Conservation (phyloP, 2,797 vertebrate genomes). For the Urophycis tenuis region DNA sequence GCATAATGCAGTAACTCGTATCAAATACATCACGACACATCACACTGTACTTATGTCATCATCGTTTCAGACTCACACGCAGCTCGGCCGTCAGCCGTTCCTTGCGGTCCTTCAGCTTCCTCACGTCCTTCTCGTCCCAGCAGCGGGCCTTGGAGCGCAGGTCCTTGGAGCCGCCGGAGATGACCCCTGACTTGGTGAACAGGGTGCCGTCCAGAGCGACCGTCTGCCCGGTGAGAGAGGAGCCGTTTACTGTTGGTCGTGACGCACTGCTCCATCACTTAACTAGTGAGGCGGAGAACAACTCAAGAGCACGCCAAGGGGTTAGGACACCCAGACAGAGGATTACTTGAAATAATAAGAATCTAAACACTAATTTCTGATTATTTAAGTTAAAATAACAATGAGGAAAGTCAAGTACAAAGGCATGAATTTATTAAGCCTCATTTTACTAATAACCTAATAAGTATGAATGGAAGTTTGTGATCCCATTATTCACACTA, state of each 20-base stretch:
- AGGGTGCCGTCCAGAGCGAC: conserved; percentile 90
- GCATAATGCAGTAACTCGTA: neutral
- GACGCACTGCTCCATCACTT: neutral
- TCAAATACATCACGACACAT: neutral
- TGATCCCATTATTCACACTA: no score
- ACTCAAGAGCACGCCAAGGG: neutral
- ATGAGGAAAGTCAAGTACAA: no score
- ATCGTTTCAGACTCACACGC: conserved; percentile 64
- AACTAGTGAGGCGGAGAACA: neutral
- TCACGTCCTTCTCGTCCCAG: conserved; percentile 90
- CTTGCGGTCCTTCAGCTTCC: conserved; percentile 74
- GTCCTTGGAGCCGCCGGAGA: conserved; percentile 88
- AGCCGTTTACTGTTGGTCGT: neutral
- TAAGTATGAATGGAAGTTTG: no score
- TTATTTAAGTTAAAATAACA: no score
- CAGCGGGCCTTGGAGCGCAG: conserved; percentile 79
- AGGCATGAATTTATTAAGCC: no score
- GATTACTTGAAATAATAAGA: no score
- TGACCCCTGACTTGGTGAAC: conserved; percentile 89
- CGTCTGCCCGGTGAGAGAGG: conserved; percentile 66
- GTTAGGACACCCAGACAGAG: no score
- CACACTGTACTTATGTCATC: neutral
- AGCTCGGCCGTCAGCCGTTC: conserved; percentile 74
- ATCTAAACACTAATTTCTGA: no score
- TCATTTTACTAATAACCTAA: no score